Evolutionary conservation across 2,888 invertebrate genomes (phyloP).

Genomic region (Trilocha varians): DNA sequence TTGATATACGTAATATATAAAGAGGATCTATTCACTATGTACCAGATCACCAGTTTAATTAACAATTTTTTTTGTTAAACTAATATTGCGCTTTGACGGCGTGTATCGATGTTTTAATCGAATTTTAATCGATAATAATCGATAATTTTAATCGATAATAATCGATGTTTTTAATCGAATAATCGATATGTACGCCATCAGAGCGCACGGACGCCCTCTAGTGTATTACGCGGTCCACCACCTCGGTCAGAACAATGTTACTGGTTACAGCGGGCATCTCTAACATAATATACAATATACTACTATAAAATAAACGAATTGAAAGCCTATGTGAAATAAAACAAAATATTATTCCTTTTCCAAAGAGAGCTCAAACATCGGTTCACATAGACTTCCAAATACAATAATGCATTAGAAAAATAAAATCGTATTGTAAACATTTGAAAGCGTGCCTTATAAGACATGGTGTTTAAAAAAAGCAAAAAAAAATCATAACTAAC

Average conservation of each 20-base stretch:
- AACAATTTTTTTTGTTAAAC: neutral
- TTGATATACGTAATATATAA: conserved; percentile 50
- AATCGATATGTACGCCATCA: no score
- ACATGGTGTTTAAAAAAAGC: conserved; percentile 54
- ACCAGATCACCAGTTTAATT: conserved; percentile 56
- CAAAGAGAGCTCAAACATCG: neutral
- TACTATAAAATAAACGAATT: conserved; percentile 23
- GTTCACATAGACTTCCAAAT: conserved; percentile 55
- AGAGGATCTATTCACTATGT: conserved; percentile 53
- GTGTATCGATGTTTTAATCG: no score
- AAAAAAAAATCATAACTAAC: conserved; percentile 50
- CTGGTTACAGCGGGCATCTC: conserved; percentile 45
- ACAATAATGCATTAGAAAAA: conserved; percentile 31
- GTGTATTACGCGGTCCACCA: conserved; percentile 37
- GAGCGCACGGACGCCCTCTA: conserved; percentile 15
- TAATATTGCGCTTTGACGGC: no score
- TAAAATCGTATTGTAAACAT: conserved; percentile 63
- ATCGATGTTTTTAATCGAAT: no score
- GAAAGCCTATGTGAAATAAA: conserved; percentile 43
- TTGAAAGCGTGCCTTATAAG: conserved; percentile 69
- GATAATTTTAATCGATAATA: no score
- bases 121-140: no score
- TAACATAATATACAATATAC: conserved; percentile 42
- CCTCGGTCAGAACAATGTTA: conserved; percentile 46
- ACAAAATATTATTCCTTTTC: neutral